A percentile compares a stretch with the other conserved stretches of the same genome.
These are phyloP conservation scores for Geotrypetes seraphini DNA, from an alignment of 2,797 vertebrate species.

Conservation along the genomic window DNA sequence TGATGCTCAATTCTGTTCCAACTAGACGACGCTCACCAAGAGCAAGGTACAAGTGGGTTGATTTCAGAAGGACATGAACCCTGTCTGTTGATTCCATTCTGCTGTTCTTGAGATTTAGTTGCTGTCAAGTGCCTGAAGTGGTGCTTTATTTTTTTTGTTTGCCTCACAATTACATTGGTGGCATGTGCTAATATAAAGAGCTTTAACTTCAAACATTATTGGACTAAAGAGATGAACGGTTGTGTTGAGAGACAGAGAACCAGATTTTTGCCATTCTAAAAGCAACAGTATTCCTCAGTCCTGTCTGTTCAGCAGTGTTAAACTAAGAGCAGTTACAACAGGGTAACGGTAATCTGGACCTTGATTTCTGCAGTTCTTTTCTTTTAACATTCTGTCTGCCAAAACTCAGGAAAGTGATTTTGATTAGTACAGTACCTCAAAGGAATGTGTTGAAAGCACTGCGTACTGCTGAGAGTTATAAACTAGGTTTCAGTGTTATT, in stretches of 20 bases:
- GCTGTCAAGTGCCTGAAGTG: conserved; percentile 99
- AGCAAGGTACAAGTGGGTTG: conserved; percentile 68
- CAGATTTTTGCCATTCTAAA: conserved; percentile 76
- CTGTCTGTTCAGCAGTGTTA: conserved; percentile 79
- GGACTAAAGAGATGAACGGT: conserved; percentile 80
- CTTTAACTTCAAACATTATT: conserved; percentile 91
- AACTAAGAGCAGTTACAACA: conserved; percentile 74
- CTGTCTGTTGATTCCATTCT: conserved; percentile 86
- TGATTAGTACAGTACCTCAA: conserved; percentile 97
- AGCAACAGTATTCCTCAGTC: conserved; percentile 86
- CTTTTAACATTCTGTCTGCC: conserved; percentile 81
- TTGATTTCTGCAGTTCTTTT: conserved; percentile 80
- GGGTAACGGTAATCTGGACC: conserved; percentile 81
- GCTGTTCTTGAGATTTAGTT: conserved; percentile 97
- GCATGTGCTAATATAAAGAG: conserved; percentile 96
- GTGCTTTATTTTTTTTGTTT: conserved; percentile 92
- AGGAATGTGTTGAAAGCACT: conserved; percentile 86
- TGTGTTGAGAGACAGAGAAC: conserved; percentile 61
- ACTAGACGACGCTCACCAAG: conserved; percentile 64
- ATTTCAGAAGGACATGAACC: conserved; percentile 71
- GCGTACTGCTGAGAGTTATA: conserved; percentile 81
- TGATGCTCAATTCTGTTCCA: conserved; percentile 69
- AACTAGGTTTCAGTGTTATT: conserved; percentile 78
- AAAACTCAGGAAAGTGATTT: conserved; percentile 97
- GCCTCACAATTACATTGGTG: conserved; percentile 95